Base-by-base conservation (phyloP, 2,888 invertebrate genomes). In the Helobdella robusta region DNA sequence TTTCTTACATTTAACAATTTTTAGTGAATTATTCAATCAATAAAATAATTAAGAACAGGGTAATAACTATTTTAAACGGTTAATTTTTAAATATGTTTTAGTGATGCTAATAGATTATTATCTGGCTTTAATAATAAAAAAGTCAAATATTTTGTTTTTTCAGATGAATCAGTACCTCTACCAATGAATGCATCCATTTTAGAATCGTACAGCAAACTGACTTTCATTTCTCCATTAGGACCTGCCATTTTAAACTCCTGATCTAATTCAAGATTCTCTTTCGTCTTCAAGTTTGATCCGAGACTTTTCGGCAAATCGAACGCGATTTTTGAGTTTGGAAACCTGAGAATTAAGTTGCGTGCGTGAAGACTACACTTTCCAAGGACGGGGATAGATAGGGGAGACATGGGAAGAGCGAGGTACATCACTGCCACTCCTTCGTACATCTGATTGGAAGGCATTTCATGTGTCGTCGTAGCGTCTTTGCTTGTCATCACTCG, bases 221-320 rank as follows among this genome's bases (percentile, higher is more conserved):
- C 62, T 28, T n/a, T 62, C 62, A 62, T 62, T n/a, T 62, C 48
- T 11, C 62, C 62, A 25, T 32, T 46, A 34, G 62, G 62, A 23
- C 62, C 62, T 3, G 62, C 62, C 62, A 62, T 62, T 25, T 62
- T 62, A 35, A 62, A 62, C 34, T 46, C 44, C 34, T 62, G 62
- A 32, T 46, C 28, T 3, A 48, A n/a, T 30, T 56, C 56, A 11
- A 25, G 25, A 5, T n/a, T 28, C 8, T 56, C 56, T 4, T 28
- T 20, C 4, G 44, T 8, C 34, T 44, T n/a, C 4, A n/a, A 32
- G 8, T 34, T 23, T 23, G 11, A 18, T 2, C 48, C 48, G 15
- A 25, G 20, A 50, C 11, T 20, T 28, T 28, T 50, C n/a, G 62
- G 62, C 28, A 62, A 28, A 44, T 62, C 62, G 50, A 62, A 62